These are phyloP conservation scores for Mormyrus proboscirostris DNA, from an alignment of 2,797 vertebrate species.

Conservation along the genomic window DNA sequence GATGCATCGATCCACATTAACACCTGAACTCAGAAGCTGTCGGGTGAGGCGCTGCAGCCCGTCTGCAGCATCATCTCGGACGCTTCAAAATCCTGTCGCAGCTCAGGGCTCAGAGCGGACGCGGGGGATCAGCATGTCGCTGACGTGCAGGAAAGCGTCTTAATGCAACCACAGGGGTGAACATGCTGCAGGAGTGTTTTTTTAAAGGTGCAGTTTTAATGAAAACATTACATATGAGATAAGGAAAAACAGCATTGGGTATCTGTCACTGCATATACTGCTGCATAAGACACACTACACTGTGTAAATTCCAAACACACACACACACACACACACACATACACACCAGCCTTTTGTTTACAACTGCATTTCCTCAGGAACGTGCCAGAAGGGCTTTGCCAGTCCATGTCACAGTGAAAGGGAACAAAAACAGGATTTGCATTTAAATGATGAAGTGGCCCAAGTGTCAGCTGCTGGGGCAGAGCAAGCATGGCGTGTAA, in stretches of 20 bases:
- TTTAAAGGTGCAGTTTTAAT: background rate
- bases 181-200: background rate
- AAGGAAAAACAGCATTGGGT: background rate
- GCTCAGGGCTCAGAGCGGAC: constrained; percentile 5
- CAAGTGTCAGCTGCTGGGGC: background rate
- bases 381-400: background rate
- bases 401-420: background rate
- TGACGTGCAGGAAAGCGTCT: background rate
- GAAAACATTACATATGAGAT: background rate
- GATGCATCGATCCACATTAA: constrained; percentile 51
- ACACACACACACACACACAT: background rate
- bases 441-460: background rate
- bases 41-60: background rate
- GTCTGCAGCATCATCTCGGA: constrained; percentile 22
- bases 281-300: background rate
- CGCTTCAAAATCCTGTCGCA: constrained; percentile 36
- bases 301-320: background rate
- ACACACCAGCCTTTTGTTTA: background rate
- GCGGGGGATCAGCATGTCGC: background rate
- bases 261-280: background rate
- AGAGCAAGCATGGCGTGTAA: background rate
- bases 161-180: background rate
- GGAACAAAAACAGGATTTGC: constrained; percentile 1
- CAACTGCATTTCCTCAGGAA: background rate
- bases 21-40: constrained; percentile 49